phyloP scores from a whole-genome alignment of 1,140 invertebrate species.

The Drosophila aff. region DNA sequence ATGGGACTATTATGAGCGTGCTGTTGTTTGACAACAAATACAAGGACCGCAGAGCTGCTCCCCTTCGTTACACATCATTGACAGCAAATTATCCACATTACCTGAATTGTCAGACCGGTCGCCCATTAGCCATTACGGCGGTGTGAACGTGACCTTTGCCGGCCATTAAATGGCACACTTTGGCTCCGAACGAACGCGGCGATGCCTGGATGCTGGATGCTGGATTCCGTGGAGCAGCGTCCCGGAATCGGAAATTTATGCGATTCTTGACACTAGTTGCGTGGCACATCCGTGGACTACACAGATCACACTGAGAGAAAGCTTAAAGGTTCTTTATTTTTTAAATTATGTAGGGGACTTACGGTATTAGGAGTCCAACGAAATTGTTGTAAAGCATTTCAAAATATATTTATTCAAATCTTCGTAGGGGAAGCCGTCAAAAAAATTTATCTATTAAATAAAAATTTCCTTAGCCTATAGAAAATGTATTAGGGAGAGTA shows the following conservation, averaged over 20 bases:
- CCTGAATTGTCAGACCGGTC: slow-evolving; percentile 78
- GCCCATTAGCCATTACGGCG: slow-evolving; percentile 76
- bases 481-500: neutral
- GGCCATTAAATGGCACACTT: slow-evolving; percentile 83
- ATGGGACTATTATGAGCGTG: slow-evolving; percentile 64
- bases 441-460: too few relatives aligned
- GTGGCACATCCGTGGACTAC: slow-evolving; percentile 39
- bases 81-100: slow-evolving; percentile 83
- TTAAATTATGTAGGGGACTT: rapidly evolving
- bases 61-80: slow-evolving; percentile 80
- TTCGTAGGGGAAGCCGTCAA: too few relatives aligned
- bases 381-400: neutral
- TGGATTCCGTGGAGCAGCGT: slow-evolving; percentile 52
- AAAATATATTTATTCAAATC: too few relatives aligned
- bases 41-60: slow-evolving; percentile 45
- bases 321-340: too few relatives aligned
- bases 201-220: slow-evolving; percentile 26
- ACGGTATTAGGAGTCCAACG: neutral
- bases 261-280: slow-evolving; percentile 83
- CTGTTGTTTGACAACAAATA: slow-evolving; percentile 82
- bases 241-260: slow-evolving; percentile 79
- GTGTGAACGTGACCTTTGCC: slow-evolving; percentile 81
- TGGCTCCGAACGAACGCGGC: slow-evolving; percentile 51
- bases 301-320: slow-evolving; percentile 11
- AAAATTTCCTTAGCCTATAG: neutral